These are phyloP conservation scores for Rhinogobius similis DNA, from an alignment of 2,113 vertebrate species.

Conservation along the genomic window DNA sequence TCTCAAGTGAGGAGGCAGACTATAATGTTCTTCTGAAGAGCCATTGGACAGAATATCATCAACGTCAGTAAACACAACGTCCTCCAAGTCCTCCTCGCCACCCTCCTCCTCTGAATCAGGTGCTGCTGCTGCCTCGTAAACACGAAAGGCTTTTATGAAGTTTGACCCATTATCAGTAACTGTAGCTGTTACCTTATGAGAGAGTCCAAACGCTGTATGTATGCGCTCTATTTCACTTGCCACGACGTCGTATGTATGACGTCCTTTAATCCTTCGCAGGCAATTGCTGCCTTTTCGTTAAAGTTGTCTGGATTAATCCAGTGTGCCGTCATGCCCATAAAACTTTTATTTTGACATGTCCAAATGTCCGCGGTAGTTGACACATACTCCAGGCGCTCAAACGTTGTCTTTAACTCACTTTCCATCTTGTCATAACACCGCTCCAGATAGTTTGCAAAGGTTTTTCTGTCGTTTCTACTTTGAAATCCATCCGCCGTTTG, in stretches of 20 bases:
- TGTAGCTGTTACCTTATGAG: not conserved
- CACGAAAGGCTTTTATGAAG: not conserved
- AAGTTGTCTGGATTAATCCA: not conserved
- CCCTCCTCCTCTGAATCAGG: too few species aligned
- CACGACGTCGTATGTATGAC: not conserved
- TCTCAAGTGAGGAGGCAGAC: not conserved
- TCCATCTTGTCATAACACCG: not conserved
- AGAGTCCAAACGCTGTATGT: too few species aligned
- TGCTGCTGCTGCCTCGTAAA: too few species aligned
- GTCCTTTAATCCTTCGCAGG: not conserved
- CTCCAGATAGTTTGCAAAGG: not conserved
- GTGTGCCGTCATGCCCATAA: not conserved
- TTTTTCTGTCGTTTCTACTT: too few species aligned
- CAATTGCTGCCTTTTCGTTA: not conserved
- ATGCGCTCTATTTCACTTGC: not conserved
- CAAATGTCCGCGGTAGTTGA: not conserved
- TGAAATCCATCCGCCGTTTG: not conserved
- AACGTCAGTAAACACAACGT: too few species aligned
- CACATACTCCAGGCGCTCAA: not conserved
- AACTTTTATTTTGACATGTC: too few species aligned
- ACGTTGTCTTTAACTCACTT: not conserved
- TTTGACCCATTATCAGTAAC: not conserved
- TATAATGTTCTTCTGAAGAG: not conserved
- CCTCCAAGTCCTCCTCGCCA: too few species aligned
- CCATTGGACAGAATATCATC: too few species aligned